Evolutionary conservation across 2,113 vertebrate genomes (phyloP), one percentile per base, ranked within the genome.

Genomic region (Chaetodon auriga): DNA sequence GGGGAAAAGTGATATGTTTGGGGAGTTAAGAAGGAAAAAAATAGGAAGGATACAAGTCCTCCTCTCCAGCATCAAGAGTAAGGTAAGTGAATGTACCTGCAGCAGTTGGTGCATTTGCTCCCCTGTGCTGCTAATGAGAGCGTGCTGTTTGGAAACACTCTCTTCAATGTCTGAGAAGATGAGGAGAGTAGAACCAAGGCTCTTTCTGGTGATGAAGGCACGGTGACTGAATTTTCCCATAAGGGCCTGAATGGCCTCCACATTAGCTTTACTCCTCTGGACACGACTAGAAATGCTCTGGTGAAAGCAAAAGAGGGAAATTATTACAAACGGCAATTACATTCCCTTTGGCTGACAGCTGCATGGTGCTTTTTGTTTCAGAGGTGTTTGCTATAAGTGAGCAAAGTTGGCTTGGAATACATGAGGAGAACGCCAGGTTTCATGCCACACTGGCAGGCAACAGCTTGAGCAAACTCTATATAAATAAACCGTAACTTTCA

Each of bases 261-360:
- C 80, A 51, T 95, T 95, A 36, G 81, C 86, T 80, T 96, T 96
- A 82, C 95, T 94, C 76, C 89, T 96, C 85, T 95, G 93, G 60
- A 95, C 92, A 57, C 87, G 90, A 68, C 70, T 87, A n/a, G 94
- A 92, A 68, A 95, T 68, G 23, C 87, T 92, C 83, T 93, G 90
- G n/a, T 3, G 25, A 84, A 8, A 58, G 80, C 68, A 80, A 38
- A 76, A 81, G 23, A 45, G 14, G 58, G 11, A n/a, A n/a, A 55
- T 8, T 5, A n/a, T 66, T 36, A 76, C n/a, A 64, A 30, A n/a
- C 48, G 58, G 18, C 38, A 43, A 69, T 66, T 57, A 68, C 45
- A 75, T 51, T 53, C 19, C 15, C 8, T 72, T 51, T 69, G 51
- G 46, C 30, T 14, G 38, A 73, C 71, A 80, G 63, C 69, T 71